Evolutionary conservation across 2,113 vertebrate genomes (phyloP).

Genomic region (Daubentonia madagascariensis): DNA sequence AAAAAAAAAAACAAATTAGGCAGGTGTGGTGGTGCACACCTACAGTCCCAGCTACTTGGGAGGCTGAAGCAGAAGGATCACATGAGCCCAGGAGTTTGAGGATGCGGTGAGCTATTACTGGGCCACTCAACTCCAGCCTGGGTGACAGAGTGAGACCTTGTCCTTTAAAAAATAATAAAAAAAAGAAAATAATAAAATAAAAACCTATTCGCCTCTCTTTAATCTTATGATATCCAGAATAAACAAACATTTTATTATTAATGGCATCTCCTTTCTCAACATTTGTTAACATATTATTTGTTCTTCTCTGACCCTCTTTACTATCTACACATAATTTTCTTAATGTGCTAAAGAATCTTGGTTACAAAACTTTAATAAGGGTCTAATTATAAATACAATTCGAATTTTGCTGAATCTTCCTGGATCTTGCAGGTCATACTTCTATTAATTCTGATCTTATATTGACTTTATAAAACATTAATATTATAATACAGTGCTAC

Average conservation of each 20-base stretch:
- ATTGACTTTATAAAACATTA: background rate
- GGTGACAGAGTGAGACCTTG: too few species aligned
- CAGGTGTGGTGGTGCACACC: too few species aligned
- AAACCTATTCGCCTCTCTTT: background rate
- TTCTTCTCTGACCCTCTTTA: background rate
- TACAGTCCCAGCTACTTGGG: too few species aligned
- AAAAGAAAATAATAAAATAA: too few species aligned
- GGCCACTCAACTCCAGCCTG: too few species aligned
- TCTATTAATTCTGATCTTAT: background rate
- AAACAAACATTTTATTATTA: background rate
- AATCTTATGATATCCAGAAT: background rate
- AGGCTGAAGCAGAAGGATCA: too few species aligned
- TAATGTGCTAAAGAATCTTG: background rate
- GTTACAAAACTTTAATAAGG: background rate
- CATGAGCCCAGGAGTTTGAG: too few species aligned
- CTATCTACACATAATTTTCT: background rate
- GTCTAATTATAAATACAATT: background rate
- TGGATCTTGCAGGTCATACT: background rate
- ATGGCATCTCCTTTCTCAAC: background rate
- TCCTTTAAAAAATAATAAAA: too few species aligned
- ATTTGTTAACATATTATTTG: background rate
- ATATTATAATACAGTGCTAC: background rate
- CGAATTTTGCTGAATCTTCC: too few species aligned
- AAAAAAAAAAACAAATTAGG: too few species aligned
- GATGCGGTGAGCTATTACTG: too few species aligned